These are phyloP conservation scores for Tetragonula clypearis DNA, from an alignment of 1,140 invertebrate species.

Conservation along the genomic window DNA sequence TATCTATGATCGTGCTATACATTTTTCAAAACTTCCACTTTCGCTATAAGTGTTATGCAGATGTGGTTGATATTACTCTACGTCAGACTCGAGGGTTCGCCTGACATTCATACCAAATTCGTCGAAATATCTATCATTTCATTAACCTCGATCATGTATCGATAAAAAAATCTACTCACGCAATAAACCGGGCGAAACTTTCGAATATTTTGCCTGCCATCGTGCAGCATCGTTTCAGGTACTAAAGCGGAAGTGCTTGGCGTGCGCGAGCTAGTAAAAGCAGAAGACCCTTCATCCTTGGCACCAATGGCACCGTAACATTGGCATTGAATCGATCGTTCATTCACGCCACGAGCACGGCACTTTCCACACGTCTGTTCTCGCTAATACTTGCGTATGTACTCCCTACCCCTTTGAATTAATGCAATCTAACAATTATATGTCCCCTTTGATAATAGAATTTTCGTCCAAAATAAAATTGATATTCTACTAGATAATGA, in stretches of 20 bases:
- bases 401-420: slow-evolving; percentile 6
- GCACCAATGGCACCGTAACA: slow-evolving; percentile 54
- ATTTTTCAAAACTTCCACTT: not conserved
- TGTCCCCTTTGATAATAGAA: not conserved
- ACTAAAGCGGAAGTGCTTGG: slow-evolving; percentile 31
- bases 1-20: not conserved
- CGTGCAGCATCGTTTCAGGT: slow-evolving; percentile 20
- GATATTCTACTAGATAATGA: not conserved
- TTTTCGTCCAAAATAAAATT: not conserved
- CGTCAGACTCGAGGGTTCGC: not conserved
- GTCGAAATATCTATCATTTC: not conserved
- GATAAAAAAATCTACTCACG: slow-evolving; percentile 45
- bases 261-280: slow-evolving; percentile 25
- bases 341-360: slow-evolving; percentile 73
- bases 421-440: not conserved
- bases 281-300: slow-evolving; percentile 55
- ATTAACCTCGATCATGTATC: slow-evolving; percentile 34
- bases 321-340: slow-evolving; percentile 68
- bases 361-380: slow-evolving; percentile 73
- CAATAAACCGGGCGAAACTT: slow-evolving; percentile 32
- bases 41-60: not conserved
- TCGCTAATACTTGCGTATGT: slow-evolving; percentile 36
- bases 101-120: slow-evolving; percentile 3
- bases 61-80: not conserved
- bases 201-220: slow-evolving; percentile 40